phyloP scores from a whole-genome alignment of 2,113 vertebrate species.

The Myiozetetes cayanensis region DNA sequence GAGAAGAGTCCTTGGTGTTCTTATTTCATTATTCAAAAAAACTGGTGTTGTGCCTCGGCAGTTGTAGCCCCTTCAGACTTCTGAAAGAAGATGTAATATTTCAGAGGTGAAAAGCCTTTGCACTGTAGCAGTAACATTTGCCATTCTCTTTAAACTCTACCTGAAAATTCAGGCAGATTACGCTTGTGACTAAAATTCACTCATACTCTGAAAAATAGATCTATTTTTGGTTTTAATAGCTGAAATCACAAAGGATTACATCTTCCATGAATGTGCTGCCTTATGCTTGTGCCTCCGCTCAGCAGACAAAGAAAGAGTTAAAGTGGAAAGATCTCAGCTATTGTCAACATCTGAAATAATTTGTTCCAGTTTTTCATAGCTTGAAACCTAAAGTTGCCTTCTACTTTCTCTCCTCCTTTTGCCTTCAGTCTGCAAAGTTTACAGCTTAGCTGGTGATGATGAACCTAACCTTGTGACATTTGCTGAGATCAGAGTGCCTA shows the following conservation, averaged over 20 bases:
- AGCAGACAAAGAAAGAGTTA: neutral
- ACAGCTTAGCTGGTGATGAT: neutral
- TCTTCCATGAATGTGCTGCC: neutral
- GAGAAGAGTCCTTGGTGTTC: neutral
- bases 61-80: neutral
- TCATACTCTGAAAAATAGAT: neutral
- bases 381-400: conserved; percentile 19
- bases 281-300: neutral
- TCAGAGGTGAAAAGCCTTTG: neutral
- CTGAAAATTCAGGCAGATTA: conserved; percentile 22
- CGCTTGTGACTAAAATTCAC: conserved; percentile 8
- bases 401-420: neutral
- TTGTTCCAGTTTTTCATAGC: conserved; percentile 15
- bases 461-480: conserved; percentile 47
- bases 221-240: conserved; percentile 17
- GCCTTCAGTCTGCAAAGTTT: neutral
- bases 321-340: neutral
- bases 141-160: conserved; percentile 5
- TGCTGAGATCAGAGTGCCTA: conserved; percentile 28
- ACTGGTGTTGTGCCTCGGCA: neutral
- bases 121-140: neutral
- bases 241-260: conserved; percentile 22
- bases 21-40: neutral
- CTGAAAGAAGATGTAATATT: neutral
- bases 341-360: neutral